These are phyloP conservation scores for Coracopsis vasa DNA, from an alignment of 2,113 vertebrate species.

Conservation along the genomic window DNA sequence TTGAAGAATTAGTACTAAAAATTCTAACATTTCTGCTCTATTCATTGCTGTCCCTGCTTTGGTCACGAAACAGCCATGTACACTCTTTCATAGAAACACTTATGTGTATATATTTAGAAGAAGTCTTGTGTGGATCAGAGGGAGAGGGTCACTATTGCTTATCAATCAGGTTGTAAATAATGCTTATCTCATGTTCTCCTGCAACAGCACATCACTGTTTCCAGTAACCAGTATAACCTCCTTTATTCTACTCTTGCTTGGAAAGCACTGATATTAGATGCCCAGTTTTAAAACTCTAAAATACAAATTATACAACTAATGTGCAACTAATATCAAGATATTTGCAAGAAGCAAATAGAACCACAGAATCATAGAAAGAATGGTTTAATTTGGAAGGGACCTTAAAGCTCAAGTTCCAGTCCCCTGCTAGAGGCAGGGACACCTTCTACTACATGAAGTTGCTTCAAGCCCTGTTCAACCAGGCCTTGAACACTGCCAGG, in stretches of 20 bases:
- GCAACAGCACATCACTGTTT: background rate
- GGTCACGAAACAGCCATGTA: fast-evolving
- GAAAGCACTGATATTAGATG: background rate
- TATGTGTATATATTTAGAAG: background rate
- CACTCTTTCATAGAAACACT: fast-evolving
- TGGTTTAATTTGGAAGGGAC: background rate
- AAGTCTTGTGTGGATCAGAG: background rate
- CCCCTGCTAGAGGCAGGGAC: too few relatives aligned
- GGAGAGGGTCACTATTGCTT: background rate
- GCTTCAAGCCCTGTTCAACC: background rate
- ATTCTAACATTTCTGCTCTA: background rate
- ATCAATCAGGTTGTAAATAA: background rate
- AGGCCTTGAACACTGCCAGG: background rate
- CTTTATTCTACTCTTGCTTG: background rate
- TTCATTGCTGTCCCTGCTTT: background rate
- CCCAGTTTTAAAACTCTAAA: background rate
- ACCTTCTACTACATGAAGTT: background rate
- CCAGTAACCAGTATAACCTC: background rate
- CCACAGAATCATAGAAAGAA: background rate
- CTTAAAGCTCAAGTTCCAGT: background rate
- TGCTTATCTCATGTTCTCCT: background rate
- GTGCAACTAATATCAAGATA: background rate
- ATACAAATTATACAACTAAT: background rate
- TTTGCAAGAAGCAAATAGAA: fast-evolving
- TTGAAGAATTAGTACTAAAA: background rate